Evolutionary conservation across 37 sponge, comb jelly and placozoan species (phyloP).

Genomic region (Ephydatia muelleri): DNA sequence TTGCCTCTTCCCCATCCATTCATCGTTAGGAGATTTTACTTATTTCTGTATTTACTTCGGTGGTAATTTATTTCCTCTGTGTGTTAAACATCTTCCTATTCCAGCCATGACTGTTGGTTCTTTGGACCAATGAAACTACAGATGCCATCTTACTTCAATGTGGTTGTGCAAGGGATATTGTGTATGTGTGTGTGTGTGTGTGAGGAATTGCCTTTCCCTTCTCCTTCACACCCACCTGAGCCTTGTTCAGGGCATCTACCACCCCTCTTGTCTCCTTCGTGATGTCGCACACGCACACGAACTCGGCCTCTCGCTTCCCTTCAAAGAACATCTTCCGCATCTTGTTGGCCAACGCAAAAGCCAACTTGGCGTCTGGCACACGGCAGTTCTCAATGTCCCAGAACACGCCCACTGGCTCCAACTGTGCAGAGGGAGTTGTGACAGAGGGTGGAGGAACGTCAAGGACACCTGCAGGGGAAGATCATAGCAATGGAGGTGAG

Average conservation of each 20-base stretch:
- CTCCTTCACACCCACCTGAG: constrained; percentile 59
- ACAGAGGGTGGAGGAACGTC: background rate
- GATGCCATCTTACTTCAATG: background rate
- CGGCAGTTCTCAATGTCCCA: constrained; percentile 94
- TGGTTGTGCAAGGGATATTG: too few species aligned
- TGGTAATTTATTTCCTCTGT: too few species aligned
- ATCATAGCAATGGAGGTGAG: too few species aligned
- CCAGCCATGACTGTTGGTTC: background rate
- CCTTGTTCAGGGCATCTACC: constrained; percentile 72
- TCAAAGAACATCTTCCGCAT: constrained; percentile 72
- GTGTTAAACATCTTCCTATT: too few species aligned
- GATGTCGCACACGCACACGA: constrained; percentile 91
- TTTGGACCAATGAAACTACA: background rate
- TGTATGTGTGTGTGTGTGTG: background rate
- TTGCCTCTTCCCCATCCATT: too few species aligned
- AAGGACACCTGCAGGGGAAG: background rate
- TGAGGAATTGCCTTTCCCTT: too few species aligned
- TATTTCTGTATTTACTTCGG: too few species aligned
- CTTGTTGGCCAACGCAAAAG: constrained; percentile 67
- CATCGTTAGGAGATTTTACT: too few species aligned
- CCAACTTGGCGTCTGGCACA: constrained; percentile 68
- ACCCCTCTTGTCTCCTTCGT: constrained; percentile 75
- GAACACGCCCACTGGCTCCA: constrained; percentile 89
- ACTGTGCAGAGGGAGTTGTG: background rate
- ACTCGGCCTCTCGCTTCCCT: constrained; percentile 89